Evolutionary conservation across 2,113 vertebrate species (phyloP).

Genomic region (Isurus oxyrinchus): DNA sequence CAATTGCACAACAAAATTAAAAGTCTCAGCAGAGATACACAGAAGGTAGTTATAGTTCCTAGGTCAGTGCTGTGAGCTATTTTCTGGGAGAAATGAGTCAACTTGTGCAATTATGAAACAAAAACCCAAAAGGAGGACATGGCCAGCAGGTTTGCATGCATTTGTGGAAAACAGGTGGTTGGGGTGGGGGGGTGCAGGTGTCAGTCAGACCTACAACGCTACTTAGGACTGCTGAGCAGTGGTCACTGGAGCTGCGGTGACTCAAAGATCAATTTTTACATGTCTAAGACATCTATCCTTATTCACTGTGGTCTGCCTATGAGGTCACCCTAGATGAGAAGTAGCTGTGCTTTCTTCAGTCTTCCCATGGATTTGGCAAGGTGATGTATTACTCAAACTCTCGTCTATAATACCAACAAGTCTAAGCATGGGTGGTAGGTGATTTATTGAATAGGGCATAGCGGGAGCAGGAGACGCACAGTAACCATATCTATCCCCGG

Average conservation of each 20-base stretch:
- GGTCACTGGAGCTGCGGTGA: not conserved
- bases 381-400: not conserved
- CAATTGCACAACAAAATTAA: not conserved
- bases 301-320: not conserved
- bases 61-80: not conserved
- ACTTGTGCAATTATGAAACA: not conserved
- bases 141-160: not conserved
- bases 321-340: not conserved
- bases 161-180: not conserved
- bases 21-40: not conserved
- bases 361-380: not conserved
- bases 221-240: not conserved
- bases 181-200: too few relatives aligned
- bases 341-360: not conserved
- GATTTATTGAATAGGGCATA: not conserved
- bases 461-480: not conserved
- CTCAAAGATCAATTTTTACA: not conserved
- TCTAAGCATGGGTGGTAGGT: not conserved
- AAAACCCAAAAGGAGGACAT: not conserved
- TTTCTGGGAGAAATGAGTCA: not conserved
- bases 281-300: not conserved
- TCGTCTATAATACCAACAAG: not conserved
- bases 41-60: not conserved
- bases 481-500: not conserved
- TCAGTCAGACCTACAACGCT: not conserved